phyloP scores from a whole-genome alignment of 2,113 vertebrate genomes.

The Syngnathus floridae region DNA sequence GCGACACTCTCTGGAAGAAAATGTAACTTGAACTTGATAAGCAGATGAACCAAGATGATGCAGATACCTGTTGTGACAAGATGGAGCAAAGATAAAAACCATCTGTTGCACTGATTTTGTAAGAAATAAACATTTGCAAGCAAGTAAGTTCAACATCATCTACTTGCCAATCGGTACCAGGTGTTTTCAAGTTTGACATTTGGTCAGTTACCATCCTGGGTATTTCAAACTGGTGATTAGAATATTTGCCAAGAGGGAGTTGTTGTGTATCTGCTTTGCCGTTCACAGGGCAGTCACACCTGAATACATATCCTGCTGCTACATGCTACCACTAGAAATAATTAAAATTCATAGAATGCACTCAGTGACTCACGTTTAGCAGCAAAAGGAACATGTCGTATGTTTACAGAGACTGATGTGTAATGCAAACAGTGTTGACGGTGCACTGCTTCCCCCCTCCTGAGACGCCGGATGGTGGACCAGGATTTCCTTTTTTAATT shows the following conservation, averaged over 20 bases:
- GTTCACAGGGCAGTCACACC: background rate
- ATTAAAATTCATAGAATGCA: background rate
- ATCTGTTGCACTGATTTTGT: background rate
- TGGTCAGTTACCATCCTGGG: background rate
- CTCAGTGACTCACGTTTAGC: background rate
- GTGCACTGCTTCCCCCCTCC: no score
- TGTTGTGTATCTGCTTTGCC: background rate
- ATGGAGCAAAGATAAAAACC: conserved; percentile 21
- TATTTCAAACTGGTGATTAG: background rate
- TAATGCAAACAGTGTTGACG: background rate
- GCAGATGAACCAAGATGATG: conserved; percentile 97
- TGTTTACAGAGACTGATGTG: background rate
- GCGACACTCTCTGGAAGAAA: conserved; percentile 97
- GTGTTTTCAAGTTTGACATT: conserved; percentile 8
- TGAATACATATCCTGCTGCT: background rate
- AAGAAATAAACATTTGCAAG: background rate
- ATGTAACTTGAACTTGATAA: conserved; percentile 93
- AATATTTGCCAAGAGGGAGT: background rate
- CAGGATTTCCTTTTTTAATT: no score
- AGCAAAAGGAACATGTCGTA: background rate
- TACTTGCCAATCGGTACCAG: background rate
- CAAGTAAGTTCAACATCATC: background rate
- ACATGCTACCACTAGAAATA: background rate
- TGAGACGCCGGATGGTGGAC: no score
- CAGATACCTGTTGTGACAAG: conserved; percentile 81